Conservation (phyloP, 2,888 invertebrate species). For the Baccha elongata region DNA sequence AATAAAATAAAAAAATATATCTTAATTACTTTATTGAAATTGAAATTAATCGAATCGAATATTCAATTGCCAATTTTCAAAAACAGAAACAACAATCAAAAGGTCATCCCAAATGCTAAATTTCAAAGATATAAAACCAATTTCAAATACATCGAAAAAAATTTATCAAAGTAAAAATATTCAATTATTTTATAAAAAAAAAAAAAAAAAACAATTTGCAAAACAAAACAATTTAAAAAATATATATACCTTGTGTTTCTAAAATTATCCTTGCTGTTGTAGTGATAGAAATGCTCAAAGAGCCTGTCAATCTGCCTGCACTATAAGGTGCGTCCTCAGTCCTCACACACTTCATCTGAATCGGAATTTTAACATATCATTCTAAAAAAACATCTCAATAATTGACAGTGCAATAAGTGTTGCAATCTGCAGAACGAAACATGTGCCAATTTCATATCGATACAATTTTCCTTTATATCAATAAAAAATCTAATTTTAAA, state of each 20-base stretch:
- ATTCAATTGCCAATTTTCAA: conserved; percentile 51
- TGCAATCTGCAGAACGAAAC: conserved; percentile 49
- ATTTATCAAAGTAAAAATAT: conserved; percentile 67
- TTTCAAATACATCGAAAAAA: conserved; percentile 33
- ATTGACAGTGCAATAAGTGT: conserved; percentile 39
- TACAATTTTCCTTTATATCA: conserved; percentile 69
- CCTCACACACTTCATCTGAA: conserved; percentile 21
- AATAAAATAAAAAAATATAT: conserved; percentile 48
- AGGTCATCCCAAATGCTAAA: conserved; percentile 44
- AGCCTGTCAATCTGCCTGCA: conserved; percentile 14
- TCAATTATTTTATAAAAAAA: conserved; percentile 45
- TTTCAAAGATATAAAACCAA: conserved; percentile 41
- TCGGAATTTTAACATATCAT: conserved; percentile 20
- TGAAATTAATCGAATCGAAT: conserved; percentile 62
- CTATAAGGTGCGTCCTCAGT: conserved; percentile 51
- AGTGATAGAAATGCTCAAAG: conserved; percentile 34
- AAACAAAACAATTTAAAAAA: conserved; percentile 8
- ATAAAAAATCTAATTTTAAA: conserved; percentile 72
- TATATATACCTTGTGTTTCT: conserved; percentile 35
- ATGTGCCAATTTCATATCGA: conserved; percentile 73
- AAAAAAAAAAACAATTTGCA: conserved; percentile 28
- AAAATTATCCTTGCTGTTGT: conserved; percentile 46
- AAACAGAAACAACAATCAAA: conserved; percentile 29
- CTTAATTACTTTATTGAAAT: conserved; percentile 70
- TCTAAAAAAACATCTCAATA: conserved; percentile 21